Base-by-base conservation (phyloP, 2,888 invertebrate genomes). In the Parelbella ahira region DNA sequence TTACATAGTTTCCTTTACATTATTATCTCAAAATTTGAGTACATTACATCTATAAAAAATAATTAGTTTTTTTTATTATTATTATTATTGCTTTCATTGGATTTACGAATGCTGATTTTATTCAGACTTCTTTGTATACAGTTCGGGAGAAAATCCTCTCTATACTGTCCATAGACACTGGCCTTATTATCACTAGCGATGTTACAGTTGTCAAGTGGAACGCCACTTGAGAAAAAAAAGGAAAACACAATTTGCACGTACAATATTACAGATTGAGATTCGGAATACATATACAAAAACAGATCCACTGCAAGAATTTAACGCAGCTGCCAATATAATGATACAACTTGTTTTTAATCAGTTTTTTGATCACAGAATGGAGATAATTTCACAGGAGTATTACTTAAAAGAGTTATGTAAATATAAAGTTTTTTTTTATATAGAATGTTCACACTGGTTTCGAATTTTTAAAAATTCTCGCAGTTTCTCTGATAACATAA, bases 171-270 rank as follows among this genome's bases (percentile, higher is more conserved):
- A 67, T 54, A 63, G 63, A 73, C 68, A 79, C 77, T 81, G 81
- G 80, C 80, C 81, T 68, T 60, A 58, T 61, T 73, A 76, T 77
- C 69, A 77, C 77, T 73, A 71, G 48, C 43, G 48, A 46, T 47
- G 34, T 48, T 43, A 28, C n/a, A 37, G 6, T 29, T 39, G 39
- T 15, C n/a, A 36, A 37, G 13, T 32, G 24, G 33, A 33, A 33
- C 27, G 33, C 33, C 39, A 20, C 24, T 33, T 25, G 25, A 24
- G 30, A 38, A 25, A 20, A 25, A 41, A 20, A 46, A 46, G n/a
- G n/a, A n/a, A n/a, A n/a, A 42, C 43, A 33, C 37, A 38, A 42
- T 48, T 30, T 39, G 42, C 36, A 34, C 33, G 32, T 41, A 42
- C 19, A 29, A 13, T 29, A n/a, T 11, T 25, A 21, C 27, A 41